Percentiles rank a stretch among this genome's conserved stretches.
These are phyloP conservation scores for Hydrochoerus hydrochaeris DNA, from an alignment of 2,113 vertebrate species.

Conservation along the genomic window DNA sequence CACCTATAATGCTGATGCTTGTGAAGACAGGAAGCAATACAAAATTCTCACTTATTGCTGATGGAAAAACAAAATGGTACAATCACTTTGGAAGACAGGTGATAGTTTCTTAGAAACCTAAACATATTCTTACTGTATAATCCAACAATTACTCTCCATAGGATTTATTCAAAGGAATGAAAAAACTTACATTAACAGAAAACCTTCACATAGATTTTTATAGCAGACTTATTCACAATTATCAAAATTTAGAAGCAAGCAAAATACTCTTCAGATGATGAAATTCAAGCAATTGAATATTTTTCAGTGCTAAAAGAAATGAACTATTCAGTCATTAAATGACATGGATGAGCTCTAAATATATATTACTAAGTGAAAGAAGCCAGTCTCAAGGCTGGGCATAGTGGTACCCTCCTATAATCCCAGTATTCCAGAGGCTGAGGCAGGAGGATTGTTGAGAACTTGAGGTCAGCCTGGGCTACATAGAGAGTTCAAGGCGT, in stretches of 20 bases:
- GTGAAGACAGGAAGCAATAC: neutral
- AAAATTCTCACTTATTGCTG: neutral
- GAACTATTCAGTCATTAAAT: neutral
- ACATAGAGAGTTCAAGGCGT: neutral
- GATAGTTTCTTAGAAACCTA: neutral
- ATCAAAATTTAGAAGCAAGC: neutral
- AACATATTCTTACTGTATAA: neutral
- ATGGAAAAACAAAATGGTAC: neutral
- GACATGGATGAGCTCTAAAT: neutral
- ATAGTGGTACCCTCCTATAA: neutral
- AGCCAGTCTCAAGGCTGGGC: neutral
- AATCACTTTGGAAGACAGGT: neutral
- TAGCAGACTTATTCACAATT: neutral
- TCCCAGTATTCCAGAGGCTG: neutral
- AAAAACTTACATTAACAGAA: neutral
- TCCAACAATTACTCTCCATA: neutral
- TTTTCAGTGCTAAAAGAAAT: neutral
- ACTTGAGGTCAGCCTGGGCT: neutral
- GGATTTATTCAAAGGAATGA: neutral
- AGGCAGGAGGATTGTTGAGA: neutral
- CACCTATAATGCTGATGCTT: no score
- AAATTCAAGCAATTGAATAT: neutral
- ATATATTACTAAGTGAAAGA: neutral
- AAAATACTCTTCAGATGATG: neutral
- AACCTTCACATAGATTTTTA: neutral